Percentiles rank a stretch among this genome's conserved stretches.
phyloP scores from a whole-genome alignment of 2,797 vertebrate genomes.

The Acipenser ruthenus region DNA sequence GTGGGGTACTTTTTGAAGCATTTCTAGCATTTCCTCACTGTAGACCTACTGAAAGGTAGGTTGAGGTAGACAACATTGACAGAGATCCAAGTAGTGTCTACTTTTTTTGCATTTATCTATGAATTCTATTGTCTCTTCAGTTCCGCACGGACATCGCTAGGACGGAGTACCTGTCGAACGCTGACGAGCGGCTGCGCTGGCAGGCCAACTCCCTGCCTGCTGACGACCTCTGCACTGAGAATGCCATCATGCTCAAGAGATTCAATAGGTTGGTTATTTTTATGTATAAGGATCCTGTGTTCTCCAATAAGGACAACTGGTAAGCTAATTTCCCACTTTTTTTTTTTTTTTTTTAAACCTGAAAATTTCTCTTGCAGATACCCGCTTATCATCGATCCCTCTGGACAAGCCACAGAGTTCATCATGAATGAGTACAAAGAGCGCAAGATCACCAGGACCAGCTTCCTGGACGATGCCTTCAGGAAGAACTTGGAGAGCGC shows the following conservation, averaged over 20 bases:
- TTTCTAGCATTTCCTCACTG: background rate
- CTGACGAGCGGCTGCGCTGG: conserved; percentile 94
- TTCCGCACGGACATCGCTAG: conserved; percentile 98
- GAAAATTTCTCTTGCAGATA: conserved; percentile 58
- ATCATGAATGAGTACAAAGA: conserved; percentile 99
- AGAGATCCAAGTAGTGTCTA: background rate
- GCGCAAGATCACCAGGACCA: conserved; percentile 95
- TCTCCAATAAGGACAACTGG: background rate
- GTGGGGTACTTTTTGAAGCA: background rate
- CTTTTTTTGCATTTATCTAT: background rate
- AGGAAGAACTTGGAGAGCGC: conserved; percentile 97
- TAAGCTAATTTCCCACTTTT: background rate
- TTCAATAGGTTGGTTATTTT: conserved; percentile 77
- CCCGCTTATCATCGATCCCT: conserved; percentile 94
- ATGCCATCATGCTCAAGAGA: conserved; percentile 97
- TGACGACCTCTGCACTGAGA: conserved; percentile 95
- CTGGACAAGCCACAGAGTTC: conserved; percentile 96
- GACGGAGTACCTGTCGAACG: conserved; percentile 95
- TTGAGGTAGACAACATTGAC: no score
- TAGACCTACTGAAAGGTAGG: no score
- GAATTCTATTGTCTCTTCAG: conserved; percentile 40
- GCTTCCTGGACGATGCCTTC: conserved; percentile 97
- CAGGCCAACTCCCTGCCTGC: conserved; percentile 95
- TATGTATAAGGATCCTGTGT: no score
- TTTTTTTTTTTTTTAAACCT: background rate